Evolutionary conservation across 2,888 invertebrate genomes (phyloP).

Genomic region (Bombylius discolor): DNA sequence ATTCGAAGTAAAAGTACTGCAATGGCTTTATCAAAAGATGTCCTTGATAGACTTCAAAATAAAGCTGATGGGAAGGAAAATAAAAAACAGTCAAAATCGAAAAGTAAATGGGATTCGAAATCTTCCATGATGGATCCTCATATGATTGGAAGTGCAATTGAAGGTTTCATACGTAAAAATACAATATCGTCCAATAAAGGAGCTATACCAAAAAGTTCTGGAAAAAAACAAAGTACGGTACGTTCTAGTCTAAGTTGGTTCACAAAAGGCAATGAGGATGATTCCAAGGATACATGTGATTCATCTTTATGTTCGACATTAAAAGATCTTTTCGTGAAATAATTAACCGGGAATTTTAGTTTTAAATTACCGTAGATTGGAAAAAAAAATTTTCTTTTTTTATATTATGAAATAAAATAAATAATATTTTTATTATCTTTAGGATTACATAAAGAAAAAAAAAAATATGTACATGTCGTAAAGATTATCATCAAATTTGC

Average conservation of each 20-base stretch:
- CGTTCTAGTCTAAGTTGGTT: constrained; percentile 43
- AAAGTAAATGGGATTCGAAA: constrained; percentile 31
- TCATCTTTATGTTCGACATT: constrained; percentile 69
- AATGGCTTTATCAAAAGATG: constrained; percentile 43
- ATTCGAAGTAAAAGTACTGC: constrained; percentile 40
- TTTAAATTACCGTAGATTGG: constrained; percentile 20
- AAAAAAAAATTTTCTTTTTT: neutral
- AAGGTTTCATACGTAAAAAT: constrained; percentile 59
- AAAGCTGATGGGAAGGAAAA: constrained; percentile 39
- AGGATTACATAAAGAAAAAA: no score
- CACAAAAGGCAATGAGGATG: constrained; percentile 53
- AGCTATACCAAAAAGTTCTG: constrained; percentile 34
- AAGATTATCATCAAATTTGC: no score
- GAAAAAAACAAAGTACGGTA: constrained; percentile 24
- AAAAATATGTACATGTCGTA: no score
- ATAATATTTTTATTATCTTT: no score
- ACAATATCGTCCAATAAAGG: constrained; percentile 34
- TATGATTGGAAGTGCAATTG: constrained; percentile 69
- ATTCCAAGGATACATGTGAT: constrained; percentile 57
- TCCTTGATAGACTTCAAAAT: constrained; percentile 42
- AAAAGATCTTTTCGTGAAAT: constrained; percentile 79
- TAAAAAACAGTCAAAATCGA: constrained; percentile 23
- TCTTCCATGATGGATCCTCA: constrained; percentile 70
- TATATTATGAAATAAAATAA: no score
- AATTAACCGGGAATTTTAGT: constrained; percentile 30